Percentiles rank a stretch among this genome's conserved stretches.
phyloP scores from a whole-genome alignment of 1,140 invertebrate species.

The Pantala flavescens region DNA sequence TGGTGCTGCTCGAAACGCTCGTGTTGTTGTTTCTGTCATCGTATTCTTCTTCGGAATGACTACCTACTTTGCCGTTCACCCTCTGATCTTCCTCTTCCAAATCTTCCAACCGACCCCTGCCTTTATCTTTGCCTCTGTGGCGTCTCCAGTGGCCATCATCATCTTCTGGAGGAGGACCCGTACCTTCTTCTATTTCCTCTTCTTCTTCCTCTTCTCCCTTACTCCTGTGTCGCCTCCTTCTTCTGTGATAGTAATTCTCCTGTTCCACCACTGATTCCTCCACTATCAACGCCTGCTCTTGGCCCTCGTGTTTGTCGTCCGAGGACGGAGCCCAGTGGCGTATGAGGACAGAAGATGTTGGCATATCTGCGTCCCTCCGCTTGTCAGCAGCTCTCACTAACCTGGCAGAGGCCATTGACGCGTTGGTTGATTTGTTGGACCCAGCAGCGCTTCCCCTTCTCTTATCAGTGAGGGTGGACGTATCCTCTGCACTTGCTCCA shows the following conservation, averaged over 20 bases:
- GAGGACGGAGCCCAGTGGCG: slow-evolving; percentile 17
- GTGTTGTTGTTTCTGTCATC: not conserved
- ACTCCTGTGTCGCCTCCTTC: slow-evolving; percentile 15
- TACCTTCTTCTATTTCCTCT: not conserved
- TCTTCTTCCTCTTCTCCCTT: not conserved
- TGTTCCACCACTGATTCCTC: not conserved
- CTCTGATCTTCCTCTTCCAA: not conserved
- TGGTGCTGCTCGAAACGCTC: not conserved
- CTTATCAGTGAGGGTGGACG: not conserved
- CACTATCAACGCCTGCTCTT: slow-evolving; percentile 7
- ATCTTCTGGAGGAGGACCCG: not conserved
- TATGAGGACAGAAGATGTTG: slow-evolving; percentile 19
- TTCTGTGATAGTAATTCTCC: slow-evolving; percentile 34
- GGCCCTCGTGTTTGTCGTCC: not conserved
- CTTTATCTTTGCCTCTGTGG: not conserved
- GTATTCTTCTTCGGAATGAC: not conserved
- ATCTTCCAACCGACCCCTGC: not conserved
- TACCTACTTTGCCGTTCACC: not conserved
- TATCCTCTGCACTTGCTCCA: not conserved
- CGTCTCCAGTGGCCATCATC: not conserved
- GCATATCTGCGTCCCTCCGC: slow-evolving; percentile 12
- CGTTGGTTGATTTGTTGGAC: slow-evolving; percentile 34
- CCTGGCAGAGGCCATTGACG: slow-evolving; percentile 15
- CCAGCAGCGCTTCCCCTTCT: slow-evolving; percentile 29
- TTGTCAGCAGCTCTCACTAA: slow-evolving; percentile 17